These are phyloP conservation scores for Plecotus auritus DNA, from an alignment of 2,113 vertebrate genomes.

Conservation along the genomic window DNA sequence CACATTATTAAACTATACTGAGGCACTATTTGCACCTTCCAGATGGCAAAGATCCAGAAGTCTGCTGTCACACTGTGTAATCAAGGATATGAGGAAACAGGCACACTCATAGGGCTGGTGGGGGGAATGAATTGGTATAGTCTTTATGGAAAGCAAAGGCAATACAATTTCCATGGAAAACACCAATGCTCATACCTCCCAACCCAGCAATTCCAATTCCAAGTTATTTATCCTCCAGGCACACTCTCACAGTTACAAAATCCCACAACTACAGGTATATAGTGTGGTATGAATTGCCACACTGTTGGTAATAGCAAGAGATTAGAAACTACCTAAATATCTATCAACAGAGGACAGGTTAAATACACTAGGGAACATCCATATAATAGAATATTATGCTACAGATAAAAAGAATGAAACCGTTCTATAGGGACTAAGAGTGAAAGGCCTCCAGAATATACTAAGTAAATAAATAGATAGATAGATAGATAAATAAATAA, in stretches of 20 bases:
- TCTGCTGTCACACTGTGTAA: neutral
- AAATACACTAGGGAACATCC: neutral
- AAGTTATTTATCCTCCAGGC: neutral
- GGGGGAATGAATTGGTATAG: neutral
- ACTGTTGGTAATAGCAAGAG: neutral
- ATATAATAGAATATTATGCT: neutral
- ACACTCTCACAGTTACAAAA: neutral
- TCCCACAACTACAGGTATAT: neutral
- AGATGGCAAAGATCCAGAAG: neutral
- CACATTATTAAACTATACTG: neutral
- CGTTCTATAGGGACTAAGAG: neutral
- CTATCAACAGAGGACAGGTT: neutral
- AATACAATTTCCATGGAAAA: neutral
- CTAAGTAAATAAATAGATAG: too few relatives aligned
- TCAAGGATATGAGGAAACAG: neutral
- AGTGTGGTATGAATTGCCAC: neutral
- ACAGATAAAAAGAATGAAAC: neutral
- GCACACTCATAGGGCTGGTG: neutral
- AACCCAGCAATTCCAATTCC: neutral
- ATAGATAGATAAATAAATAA: too few relatives aligned
- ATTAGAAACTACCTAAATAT: constrained; percentile 1
- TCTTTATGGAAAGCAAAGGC: neutral
- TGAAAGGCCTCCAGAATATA: neutral
- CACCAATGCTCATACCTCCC: neutral
- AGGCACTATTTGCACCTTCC: neutral